Evolutionary conservation across 2,888 invertebrate genomes (phyloP), one percentile per base, ranked within the genome.

Genomic region (Conus canariensis): DNA sequence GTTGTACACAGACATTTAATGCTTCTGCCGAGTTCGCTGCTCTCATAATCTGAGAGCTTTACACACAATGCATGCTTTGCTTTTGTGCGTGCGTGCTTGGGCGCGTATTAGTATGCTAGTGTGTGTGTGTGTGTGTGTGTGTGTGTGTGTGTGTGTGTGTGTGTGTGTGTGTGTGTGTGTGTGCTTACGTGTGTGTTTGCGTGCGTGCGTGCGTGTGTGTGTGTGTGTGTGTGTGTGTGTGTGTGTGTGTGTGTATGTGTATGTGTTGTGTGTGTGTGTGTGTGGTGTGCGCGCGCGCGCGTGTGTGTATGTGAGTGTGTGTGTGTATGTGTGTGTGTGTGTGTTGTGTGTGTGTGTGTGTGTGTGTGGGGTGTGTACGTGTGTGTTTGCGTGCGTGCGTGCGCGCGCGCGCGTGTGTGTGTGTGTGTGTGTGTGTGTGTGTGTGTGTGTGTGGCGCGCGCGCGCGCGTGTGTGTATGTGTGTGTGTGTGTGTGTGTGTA

Each of bases 401-500:
- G 60, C 3, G 60, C 3, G 60, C 4, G 60, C 3, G 60, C 4
- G 60, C 3, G 60, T 16, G 60, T 64, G 60, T 64, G 1, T 0
- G 12, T 64, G 60, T n/a, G 19, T n/a, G n/a, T n/a, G n/a, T n/a
- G n/a, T n/a, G n/a, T n/a, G n/a, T n/a, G n/a, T n/a, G n/a, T n/a
- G n/a, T n/a, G n/a, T n/a, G n/a, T n/a, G n/a, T n/a, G n/a, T n/a
- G n/a, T n/a, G n/a, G n/a, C n/a, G n/a, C n/a, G n/a, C n/a, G n/a
- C n/a, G 16, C 7, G 70, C 19, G 70, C 67, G 25, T 30, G n/a
- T 19, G n/a, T 87, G n/a, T 67, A 9, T 67, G n/a, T 64, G 45
- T 67, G 60, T 87, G n/a, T 87, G 60, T 60, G n/a, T 60, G 60
- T 25, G 30, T 87, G 30, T 87, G 60, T 67, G 60, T 87, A 22